These are phyloP conservation scores for Alfaro cultratus DNA, from an alignment of 2,797 vertebrate genomes.

Conservation along the genomic window DNA sequence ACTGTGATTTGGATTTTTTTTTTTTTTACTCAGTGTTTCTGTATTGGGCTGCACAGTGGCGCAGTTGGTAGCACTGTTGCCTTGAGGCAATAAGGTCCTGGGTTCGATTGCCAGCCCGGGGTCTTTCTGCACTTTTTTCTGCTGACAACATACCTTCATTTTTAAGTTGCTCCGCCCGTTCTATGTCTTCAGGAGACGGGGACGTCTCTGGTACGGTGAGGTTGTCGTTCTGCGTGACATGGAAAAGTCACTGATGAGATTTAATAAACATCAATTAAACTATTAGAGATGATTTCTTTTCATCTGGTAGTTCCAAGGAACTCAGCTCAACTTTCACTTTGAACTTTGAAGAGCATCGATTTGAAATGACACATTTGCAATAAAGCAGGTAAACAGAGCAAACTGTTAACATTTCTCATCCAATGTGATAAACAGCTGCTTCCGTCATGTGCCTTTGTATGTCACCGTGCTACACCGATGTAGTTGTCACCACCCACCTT, in stretches of 20 bases:
- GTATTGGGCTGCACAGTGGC: too few species aligned
- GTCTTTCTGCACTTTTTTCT: not conserved
- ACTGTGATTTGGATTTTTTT: too few species aligned
- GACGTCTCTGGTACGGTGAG: conserved; percentile 84
- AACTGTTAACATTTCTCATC: not conserved
- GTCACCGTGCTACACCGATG: not conserved
- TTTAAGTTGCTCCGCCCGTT: conserved; percentile 94
- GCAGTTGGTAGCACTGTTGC: too few species aligned
- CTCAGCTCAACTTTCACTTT: not conserved
- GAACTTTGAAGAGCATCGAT: not conserved
- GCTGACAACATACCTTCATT: conserved; percentile 87
- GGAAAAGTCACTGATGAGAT: not conserved
- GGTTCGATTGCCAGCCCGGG: too few species aligned
- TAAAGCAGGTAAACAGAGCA: not conserved
- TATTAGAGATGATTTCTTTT: not conserved
- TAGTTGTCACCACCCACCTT: conserved; percentile 80
- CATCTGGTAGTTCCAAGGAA: not conserved
- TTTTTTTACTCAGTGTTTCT: too few species aligned
- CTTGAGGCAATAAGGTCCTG: too few species aligned
- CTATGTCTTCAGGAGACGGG: conserved; percentile 84
- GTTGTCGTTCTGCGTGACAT: conserved; percentile 84
- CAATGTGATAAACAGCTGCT: not conserved
- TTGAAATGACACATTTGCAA: not conserved
- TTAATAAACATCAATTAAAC: not conserved
- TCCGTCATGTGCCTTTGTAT: not conserved